phyloP scores from a whole-genome alignment of 2,888 invertebrate species.

The Agrotis segetum region DNA sequence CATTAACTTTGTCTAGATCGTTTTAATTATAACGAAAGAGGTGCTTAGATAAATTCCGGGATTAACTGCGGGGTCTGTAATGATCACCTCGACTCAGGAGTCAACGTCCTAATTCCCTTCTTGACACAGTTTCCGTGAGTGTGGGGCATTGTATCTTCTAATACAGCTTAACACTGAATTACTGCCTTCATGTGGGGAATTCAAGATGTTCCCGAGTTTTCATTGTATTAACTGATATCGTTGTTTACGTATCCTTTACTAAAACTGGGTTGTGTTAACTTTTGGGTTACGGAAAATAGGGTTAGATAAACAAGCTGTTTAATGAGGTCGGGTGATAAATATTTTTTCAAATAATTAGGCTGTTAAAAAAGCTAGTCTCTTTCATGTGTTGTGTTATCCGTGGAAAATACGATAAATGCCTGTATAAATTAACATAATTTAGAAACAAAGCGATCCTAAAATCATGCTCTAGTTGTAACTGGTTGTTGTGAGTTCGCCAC shows the following conservation, averaged over 20 bases:
- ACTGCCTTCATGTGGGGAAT: slow-evolving; percentile 37
- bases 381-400: neutral
- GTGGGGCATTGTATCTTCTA: slow-evolving; percentile 43
- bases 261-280: slow-evolving; percentile 27
- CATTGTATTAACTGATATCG: slow-evolving; percentile 14
- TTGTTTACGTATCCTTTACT: slow-evolving; percentile 29
- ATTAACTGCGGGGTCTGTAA: slow-evolving; percentile 28
- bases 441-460: neutral
- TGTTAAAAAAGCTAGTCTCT: neutral
- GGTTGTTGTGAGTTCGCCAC: too few relatives aligned
- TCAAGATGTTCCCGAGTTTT: slow-evolving; percentile 20
- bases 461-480: neutral
- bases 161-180: slow-evolving; percentile 47
- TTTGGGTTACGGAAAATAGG: slow-evolving; percentile 16
- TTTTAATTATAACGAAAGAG: slow-evolving; percentile 39
- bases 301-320: neutral
- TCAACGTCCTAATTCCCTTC: slow-evolving; percentile 53
- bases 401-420: neutral
- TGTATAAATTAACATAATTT: neutral
- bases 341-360: neutral
- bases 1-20: slow-evolving; percentile 36
- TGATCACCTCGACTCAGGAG: slow-evolving; percentile 43
- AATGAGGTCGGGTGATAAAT: neutral
- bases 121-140: slow-evolving; percentile 51
- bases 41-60: slow-evolving; percentile 34